phyloP scores from a whole-genome alignment of 2,888 invertebrate genomes.

The Conchocele bisecta region DNA sequence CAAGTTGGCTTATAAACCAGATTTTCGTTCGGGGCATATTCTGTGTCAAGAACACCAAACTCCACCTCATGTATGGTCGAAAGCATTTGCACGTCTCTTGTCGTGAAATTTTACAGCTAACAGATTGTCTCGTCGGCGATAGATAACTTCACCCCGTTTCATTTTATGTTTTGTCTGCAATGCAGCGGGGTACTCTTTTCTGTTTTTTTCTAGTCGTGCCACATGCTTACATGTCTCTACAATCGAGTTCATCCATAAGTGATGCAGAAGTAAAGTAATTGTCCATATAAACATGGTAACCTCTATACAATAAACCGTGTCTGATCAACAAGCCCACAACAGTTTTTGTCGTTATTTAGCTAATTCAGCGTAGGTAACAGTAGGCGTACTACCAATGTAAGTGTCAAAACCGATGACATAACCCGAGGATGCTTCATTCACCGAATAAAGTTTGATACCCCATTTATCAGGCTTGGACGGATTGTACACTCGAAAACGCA shows the following conservation, averaged over 20 bases:
- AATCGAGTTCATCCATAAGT: slow-evolving; percentile 28
- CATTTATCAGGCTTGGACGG: background rate
- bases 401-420: slow-evolving; percentile 16
- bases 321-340: too few relatives aligned
- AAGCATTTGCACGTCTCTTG: slow-evolving; percentile 35
- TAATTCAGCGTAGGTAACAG: background rate
- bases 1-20: slow-evolving; percentile 27
- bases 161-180: slow-evolving; percentile 8
- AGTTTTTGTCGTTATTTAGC: background rate
- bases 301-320: too few relatives aligned
- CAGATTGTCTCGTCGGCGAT: slow-evolving; percentile 13
- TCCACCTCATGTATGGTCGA: slow-evolving; percentile 26
- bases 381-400: slow-evolving; percentile 2
- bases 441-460: slow-evolving; percentile 4
- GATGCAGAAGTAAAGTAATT: slow-evolving; percentile 39
- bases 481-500: background rate
- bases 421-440: slow-evolving; percentile 6
- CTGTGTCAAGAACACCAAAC: background rate
- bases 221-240: slow-evolving; percentile 27
- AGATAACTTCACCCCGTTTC: slow-evolving; percentile 16
- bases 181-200: slow-evolving; percentile 21
- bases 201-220: slow-evolving; percentile 42
- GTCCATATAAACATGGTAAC: too few relatives aligned
- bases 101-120: slow-evolving; percentile 26
- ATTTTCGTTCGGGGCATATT: too few relatives aligned